Evolutionary conservation across 2,797 vertebrate species (phyloP), one percentile per base, ranked within the genome.

Genomic region (Mus caroli): DNA sequence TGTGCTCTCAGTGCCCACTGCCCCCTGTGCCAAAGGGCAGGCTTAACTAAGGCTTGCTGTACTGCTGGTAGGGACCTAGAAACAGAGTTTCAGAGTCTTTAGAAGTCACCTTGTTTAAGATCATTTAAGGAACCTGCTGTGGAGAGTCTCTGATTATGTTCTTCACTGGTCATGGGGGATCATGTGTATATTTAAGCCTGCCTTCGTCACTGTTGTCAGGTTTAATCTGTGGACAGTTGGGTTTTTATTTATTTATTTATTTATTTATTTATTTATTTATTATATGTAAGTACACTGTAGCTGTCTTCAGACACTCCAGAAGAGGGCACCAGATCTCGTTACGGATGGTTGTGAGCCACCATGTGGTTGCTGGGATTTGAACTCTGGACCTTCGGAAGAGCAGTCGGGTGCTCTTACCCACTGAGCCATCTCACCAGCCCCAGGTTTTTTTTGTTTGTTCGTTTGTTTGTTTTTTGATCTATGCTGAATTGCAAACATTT

Each of bases 81-180:
- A 67, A 80, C 60, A 90, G 46, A 90, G 46, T 91, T 62, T 90
- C 54, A 95, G 71, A 95, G 88, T 88, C n/a, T 77, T 97, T 76
- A 58, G 67, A 95, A 92, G 54, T 94, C 69, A 64, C 31, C 22
- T 91, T 71, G 37, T 79, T 67, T 91, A 89, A 75, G 86, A 86
- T 62, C 37, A 82, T 34, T n/a, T 88, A 40, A 43, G 31, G 20
- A 80, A 19, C 56, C 56, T 92, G 34, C 12, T 86, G 1, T 85
- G 67, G 50, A 69, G 28, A 88, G 62, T 34, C 54, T 52, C 40
- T 60, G 71, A 87, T 56, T 26, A 92, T 87, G 62, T 69, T 94
- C 12, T 82, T 15, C 58, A 94, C 0, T 84, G 37, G 54, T 90
- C 52, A 28, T 37, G 8, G 17, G 28, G 69, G 64, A 87, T 52